These are phyloP conservation scores for Galeopterus variegatus DNA, from an alignment of 2,113 vertebrate species.

Conservation along the genomic window DNA sequence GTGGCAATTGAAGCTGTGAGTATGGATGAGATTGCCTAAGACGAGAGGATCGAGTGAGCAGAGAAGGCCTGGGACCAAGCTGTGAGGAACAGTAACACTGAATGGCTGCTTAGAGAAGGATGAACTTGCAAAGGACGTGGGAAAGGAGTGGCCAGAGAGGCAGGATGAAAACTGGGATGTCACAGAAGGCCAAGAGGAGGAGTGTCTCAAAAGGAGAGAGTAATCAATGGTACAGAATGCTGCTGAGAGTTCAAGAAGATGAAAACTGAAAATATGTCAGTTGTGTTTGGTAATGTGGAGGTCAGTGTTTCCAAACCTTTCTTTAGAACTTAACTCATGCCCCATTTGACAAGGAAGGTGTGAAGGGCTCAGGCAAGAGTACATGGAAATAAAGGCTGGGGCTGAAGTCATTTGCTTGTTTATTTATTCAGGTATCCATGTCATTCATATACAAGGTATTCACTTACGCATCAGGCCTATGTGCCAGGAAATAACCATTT, in stretches of 20 bases:
- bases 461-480: neutral
- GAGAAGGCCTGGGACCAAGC: neutral
- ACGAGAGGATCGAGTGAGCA: neutral
- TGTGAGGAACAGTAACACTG: neutral
- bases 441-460: neutral
- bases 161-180: neutral
- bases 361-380: neutral
- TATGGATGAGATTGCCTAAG: neutral
- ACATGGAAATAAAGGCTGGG: neutral
- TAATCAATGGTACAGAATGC: neutral
- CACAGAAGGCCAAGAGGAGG: neutral
- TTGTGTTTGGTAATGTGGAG: neutral
- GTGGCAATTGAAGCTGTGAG: neutral
- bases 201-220: neutral
- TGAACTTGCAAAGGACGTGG: neutral
- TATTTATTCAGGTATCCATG: neutral
- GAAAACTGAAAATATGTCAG: neutral
- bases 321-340: neutral
- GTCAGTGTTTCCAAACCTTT: neutral
- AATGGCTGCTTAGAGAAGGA: neutral
- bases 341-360: neutral
- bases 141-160: neutral
- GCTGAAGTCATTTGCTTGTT: neutral
- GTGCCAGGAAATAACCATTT: neutral
- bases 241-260: slow-evolving; percentile 22